These are phyloP conservation scores for Zosterops hypoxanthus DNA, from an alignment of 2,113 vertebrate species.

Conservation along the genomic window DNA sequence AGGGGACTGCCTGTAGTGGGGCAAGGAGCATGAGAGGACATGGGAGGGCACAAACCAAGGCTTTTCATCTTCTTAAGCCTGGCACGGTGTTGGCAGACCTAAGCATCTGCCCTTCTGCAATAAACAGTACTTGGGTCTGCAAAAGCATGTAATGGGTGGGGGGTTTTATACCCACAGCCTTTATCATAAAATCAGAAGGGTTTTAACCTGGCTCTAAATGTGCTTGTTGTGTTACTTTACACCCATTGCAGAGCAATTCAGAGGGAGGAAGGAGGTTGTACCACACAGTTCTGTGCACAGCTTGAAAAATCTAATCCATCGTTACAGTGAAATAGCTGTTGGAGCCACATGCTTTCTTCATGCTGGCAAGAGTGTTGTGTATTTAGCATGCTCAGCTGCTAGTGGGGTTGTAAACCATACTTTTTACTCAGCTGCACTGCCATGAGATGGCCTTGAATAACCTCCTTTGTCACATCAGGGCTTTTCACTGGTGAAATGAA, in stretches of 20 bases:
- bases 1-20: not conserved
- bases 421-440: slow-evolving; percentile 17
- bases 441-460: slow-evolving; percentile 46
- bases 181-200: not conserved
- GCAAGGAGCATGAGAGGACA: not conserved
- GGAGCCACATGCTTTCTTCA: slow-evolving; percentile 15
- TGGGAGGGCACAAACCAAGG: not conserved
- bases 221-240: not conserved
- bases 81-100: not conserved
- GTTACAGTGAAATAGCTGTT: not conserved
- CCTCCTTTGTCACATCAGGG: slow-evolving; percentile 32
- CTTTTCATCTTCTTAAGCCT: not conserved
- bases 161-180: not conserved
- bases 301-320: slow-evolving; percentile 8
- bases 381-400: slow-evolving; percentile 40
- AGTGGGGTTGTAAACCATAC: not conserved
- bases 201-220: not conserved
- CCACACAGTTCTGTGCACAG: not conserved
- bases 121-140: not conserved
- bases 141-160: not conserved
- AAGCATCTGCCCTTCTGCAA: not conserved
- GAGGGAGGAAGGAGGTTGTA: not conserved
- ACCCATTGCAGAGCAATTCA: not conserved
- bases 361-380: slow-evolving; percentile 14
- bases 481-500: slow-evolving; percentile 36